Evolutionary conservation across 2,888 invertebrate genomes (phyloP).

Genomic region (Metopia argyrocephala): DNA sequence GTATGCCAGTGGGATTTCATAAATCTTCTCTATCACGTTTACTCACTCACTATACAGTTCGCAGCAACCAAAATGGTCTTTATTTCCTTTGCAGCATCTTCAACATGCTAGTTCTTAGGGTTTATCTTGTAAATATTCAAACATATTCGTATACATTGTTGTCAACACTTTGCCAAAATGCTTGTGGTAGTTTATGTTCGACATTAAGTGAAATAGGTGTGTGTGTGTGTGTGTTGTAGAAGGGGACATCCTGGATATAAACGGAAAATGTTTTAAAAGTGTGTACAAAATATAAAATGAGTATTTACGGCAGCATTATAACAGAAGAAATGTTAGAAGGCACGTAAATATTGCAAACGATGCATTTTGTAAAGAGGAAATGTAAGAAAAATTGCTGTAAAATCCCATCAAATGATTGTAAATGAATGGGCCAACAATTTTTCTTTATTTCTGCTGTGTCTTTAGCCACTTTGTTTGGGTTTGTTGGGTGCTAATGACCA

Average conservation of each 20-base stretch:
- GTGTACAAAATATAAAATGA: background rate
- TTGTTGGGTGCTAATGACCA: slow-evolving; percentile 62
- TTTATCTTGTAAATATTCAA: slow-evolving; percentile 36
- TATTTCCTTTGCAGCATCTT: no score
- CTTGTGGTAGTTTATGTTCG: background rate
- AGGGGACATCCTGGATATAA: no score
- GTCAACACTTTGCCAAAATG: slow-evolving; percentile 47
- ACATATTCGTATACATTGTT: slow-evolving; percentile 36
- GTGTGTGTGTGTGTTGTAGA: no score
- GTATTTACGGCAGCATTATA: no score
- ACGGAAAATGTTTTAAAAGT: no score
- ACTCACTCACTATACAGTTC: slow-evolving; percentile 37
- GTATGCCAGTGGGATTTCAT: slow-evolving; percentile 55
- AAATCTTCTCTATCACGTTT: slow-evolving; percentile 56
- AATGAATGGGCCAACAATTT: slow-evolving; percentile 60
- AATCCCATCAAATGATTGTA: slow-evolving; percentile 63
- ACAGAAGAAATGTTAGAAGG: background rate
- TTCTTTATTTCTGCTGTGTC: slow-evolving; percentile 40
- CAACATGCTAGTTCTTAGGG: no score
- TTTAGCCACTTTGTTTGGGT: slow-evolving; percentile 48
- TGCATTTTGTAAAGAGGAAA: slow-evolving; percentile 60
- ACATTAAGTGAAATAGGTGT: no score
- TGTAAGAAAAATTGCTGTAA: slow-evolving; percentile 62
- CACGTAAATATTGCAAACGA: slow-evolving; percentile 62
- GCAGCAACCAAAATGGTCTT: slow-evolving; percentile 1